These are phyloP conservation scores for silkworm (Bombyx mori) DNA, from an alignment of 1,140 invertebrate species.

Conservation along the genomic window ASM3026992v2 NC_085132.1:9211001-9211500, in stretches of 20 bases:
- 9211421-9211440: slow-evolving; percentile 54
- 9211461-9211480: slow-evolving; percentile 40
- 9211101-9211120: slow-evolving; percentile 37
- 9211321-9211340: slow-evolving; percentile 27
- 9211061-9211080: slow-evolving; percentile 62
- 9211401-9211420: slow-evolving; percentile 48
- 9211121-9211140: slow-evolving; percentile 44
- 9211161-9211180: slow-evolving; percentile 54
- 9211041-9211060: slow-evolving; percentile 51
- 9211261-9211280: slow-evolving; percentile 35
- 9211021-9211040: slow-evolving; percentile 53
- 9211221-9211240: slow-evolving; percentile 58
- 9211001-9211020: slow-evolving; percentile 23
- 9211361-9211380: slow-evolving; percentile 63
- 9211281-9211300: slow-evolving; percentile 23
- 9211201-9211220: slow-evolving; percentile 31
- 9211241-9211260: slow-evolving; percentile 50
- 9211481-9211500: slow-evolving; percentile 18
- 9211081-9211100: slow-evolving; percentile 57
- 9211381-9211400: slow-evolving; percentile 26
- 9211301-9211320: slow-evolving; percentile 23
- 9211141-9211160: slow-evolving; percentile 52
- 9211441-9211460: slow-evolving; percentile 55
- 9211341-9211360: slow-evolving; percentile 49
- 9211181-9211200: slow-evolving; percentile 17